Conservation (phyloP, 2,797 vertebrate species). For the Peromyscus eremicus region DNA sequence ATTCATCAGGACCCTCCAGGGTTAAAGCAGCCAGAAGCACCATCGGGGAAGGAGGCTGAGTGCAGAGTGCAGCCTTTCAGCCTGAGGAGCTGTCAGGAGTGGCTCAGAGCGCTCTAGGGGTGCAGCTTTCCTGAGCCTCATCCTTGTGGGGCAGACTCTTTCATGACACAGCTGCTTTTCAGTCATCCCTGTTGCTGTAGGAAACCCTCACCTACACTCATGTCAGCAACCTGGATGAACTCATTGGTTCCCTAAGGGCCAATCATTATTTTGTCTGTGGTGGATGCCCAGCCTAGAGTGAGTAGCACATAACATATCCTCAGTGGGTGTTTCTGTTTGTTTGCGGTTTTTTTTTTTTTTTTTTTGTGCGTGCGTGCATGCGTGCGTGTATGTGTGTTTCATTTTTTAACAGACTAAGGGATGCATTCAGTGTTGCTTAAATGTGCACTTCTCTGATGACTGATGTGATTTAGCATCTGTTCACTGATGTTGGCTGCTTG, state of each 20-base stretch:
- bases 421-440: not conserved
- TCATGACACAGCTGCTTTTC: not conserved
- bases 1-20: not conserved
- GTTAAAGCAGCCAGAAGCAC: not conserved
- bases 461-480: not conserved
- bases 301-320: not conserved
- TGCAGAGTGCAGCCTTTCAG: too few relatives aligned
- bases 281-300: too few relatives aligned
- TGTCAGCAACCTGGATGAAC: not conserved
- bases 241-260: not conserved
- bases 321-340: not conserved
- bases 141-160: not conserved
- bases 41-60: not conserved
- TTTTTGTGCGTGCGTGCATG: not conserved
- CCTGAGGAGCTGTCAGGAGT: not conserved
- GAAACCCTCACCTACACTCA: not conserved
- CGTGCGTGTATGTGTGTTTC: not conserved
- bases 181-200: not conserved
- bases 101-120: not conserved
- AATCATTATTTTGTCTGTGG: not conserved
- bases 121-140: too few relatives aligned
- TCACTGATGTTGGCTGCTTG: not conserved
- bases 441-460: not conserved
- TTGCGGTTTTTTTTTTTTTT: not conserved
- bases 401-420: not conserved